Conservation (phyloP, 2,113 vertebrate genomes). For the Ailuropoda melanoleuca region DNA sequence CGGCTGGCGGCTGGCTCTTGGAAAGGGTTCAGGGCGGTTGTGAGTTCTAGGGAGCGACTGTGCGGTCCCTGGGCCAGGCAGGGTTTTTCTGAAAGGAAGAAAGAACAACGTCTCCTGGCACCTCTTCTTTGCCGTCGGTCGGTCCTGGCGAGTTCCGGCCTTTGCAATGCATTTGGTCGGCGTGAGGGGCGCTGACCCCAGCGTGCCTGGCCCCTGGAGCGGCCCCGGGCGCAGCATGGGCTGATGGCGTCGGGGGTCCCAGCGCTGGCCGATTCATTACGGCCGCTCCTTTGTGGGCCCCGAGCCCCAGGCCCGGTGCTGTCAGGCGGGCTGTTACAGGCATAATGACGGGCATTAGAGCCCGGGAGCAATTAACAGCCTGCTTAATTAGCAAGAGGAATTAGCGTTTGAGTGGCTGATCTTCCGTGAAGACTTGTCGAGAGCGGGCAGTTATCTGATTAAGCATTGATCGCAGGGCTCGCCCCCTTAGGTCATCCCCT, state of each 20-base stretch:
- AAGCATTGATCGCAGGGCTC: slow-evolving; percentile 87
- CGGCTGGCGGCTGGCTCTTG: not conserved
- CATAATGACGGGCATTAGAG: slow-evolving; percentile 92
- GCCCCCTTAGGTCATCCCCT: slow-evolving; percentile 85
- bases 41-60: not conserved
- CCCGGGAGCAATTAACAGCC: slow-evolving; percentile 95
- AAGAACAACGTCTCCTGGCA: not conserved
- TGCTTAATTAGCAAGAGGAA: slow-evolving; percentile 95
- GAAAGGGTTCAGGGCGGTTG: not conserved
- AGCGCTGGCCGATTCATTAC: slow-evolving; percentile 82
- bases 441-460: slow-evolving; percentile 89
- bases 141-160: slow-evolving; percentile 37
- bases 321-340: slow-evolving; percentile 87
- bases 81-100: not conserved
- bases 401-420: slow-evolving; percentile 92
- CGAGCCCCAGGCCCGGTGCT: slow-evolving; percentile 88
- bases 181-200: not conserved
- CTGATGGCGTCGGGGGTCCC: slow-evolving; percentile 72
- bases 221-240: not conserved
- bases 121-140: not conserved
- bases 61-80: not conserved
- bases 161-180: slow-evolving; percentile 17
- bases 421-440: slow-evolving; percentile 87
- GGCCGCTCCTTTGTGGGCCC: slow-evolving; percentile 87
- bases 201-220: not conserved